These are phyloP conservation scores for Brachirus orientalis DNA, from an alignment of 2,113 vertebrate species.

Conservation along the genomic window DNA sequence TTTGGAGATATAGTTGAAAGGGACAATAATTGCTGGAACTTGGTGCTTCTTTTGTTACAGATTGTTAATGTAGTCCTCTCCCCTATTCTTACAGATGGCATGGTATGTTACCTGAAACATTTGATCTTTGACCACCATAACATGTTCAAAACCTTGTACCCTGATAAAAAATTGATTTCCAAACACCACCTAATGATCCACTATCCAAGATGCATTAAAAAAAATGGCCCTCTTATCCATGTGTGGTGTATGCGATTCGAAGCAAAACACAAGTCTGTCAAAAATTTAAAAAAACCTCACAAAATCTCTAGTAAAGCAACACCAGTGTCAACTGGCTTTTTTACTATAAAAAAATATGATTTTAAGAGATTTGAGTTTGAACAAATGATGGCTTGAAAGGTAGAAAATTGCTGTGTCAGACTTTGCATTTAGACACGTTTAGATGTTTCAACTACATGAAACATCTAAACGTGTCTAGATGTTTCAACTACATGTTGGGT, in stretches of 20 bases:
- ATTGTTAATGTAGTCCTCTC: no score
- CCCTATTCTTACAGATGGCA: no score
- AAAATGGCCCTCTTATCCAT: constrained; percentile 2
- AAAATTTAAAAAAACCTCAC: constrained; percentile 1
- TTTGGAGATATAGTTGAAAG: constrained; percentile 19
- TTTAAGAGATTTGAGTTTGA: constrained; percentile 4
- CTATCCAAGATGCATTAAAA: not conserved
- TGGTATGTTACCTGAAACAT: no score
- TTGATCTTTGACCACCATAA: no score
- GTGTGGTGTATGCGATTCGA: constrained; percentile 8
- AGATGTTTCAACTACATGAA: no score
- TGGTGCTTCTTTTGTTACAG: not conserved
- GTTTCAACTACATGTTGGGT: no score
- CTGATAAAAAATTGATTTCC: not conserved
- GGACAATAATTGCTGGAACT: constrained; percentile 1
- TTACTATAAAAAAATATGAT: constrained; percentile 2
- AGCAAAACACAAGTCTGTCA: not conserved
- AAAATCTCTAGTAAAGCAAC: constrained; percentile 11
- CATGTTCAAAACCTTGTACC: no score
- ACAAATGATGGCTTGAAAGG: not conserved
- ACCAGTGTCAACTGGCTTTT: constrained; percentile 3
- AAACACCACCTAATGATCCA: constrained; percentile 3
- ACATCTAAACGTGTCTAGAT: not conserved
- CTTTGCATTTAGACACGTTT: no score
- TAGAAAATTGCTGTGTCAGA: not conserved